Evolutionary conservation across 1,140 invertebrate genomes (phyloP).

Genomic region (Ceratosolen fusciceps): DNA sequence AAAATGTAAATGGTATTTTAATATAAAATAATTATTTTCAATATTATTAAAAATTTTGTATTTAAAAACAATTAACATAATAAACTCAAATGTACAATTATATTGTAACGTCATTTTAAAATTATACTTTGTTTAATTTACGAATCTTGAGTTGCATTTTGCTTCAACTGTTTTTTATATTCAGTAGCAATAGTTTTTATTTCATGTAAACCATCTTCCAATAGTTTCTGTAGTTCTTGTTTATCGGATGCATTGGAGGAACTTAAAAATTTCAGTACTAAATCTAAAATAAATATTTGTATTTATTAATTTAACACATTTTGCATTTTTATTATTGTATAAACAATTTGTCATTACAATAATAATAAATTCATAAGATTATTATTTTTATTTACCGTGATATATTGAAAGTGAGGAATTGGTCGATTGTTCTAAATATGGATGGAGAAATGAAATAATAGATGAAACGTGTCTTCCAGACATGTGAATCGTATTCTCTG

Average conservation of each 20-base stretch:
- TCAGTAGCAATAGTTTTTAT: constrained; percentile 74
- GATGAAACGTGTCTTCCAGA: constrained; percentile 91
- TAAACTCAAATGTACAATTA: constrained; percentile 34
- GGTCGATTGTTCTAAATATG: constrained; percentile 77
- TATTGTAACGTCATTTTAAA: constrained; percentile 2
- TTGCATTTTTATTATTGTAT: constrained; percentile 28
- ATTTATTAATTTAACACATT: constrained; percentile 32
- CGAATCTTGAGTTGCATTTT: constrained; percentile 53
- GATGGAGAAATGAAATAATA: constrained; percentile 82
- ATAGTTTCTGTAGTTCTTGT: constrained; percentile 62
- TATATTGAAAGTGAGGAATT: constrained; percentile 77
- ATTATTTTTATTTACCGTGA: constrained; percentile 77
- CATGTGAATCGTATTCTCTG: constrained; percentile 87
- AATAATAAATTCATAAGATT: constrained; percentile 39
- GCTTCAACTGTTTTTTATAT: constrained; percentile 67
- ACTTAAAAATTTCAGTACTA: constrained; percentile 76
- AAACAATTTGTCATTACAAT: too few species aligned
- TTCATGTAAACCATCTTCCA: constrained; percentile 66
- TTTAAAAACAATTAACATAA: constrained; percentile 27
- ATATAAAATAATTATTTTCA: constrained; percentile 19
- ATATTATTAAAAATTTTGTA: constrained; percentile 17
- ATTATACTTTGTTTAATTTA: constrained; percentile 32
- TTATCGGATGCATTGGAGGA: constrained; percentile 66
- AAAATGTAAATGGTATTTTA: constrained; percentile 14
- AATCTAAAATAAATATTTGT: constrained; percentile 64